These are phyloP conservation scores for Xanthia icteritia DNA, from an alignment of 2,888 invertebrate species.

Conservation along the genomic window DNA sequence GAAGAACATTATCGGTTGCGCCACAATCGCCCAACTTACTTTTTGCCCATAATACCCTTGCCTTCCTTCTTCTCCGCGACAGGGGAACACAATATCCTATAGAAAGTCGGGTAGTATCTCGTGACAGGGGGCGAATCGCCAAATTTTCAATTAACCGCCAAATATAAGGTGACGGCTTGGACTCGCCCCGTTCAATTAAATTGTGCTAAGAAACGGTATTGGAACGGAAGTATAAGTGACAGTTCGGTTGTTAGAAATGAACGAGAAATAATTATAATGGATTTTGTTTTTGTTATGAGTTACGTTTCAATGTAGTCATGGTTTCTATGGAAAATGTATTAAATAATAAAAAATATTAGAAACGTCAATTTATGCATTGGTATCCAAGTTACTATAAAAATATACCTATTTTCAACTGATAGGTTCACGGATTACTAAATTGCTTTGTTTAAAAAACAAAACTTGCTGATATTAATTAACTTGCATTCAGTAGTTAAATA, in stretches of 20 bases:
- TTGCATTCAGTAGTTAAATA: not conserved
- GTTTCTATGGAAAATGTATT: not conserved
- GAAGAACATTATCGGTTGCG: conserved; percentile 18
- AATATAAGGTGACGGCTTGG: conserved; percentile 56
- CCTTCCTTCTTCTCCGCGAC: conserved; percentile 28
- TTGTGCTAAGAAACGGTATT: conserved; percentile 42
- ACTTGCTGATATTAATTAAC: too few species aligned
- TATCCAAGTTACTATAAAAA: not conserved
- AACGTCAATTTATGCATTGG: not conserved
- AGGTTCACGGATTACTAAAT: not conserved
- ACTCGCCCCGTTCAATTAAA: conserved; percentile 54
- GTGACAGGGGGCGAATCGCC: conserved; percentile 58
- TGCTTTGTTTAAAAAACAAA: too few species aligned
- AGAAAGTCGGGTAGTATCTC: conserved; percentile 52
- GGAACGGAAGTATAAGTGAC: conserved; percentile 22
- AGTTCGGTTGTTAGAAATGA: conserved; percentile 24
- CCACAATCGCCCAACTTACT: conserved; percentile 22
- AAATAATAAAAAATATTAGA: not conserved
- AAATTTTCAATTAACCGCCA: conserved; percentile 65
- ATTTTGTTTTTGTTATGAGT: conserved; percentile 9
- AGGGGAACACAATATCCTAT: conserved; percentile 60
- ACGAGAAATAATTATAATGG: conserved; percentile 18
- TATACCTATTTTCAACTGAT: too few species aligned
- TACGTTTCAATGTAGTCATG: not conserved
- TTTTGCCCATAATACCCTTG: conserved; percentile 29